Evolutionary conservation across 1,140 invertebrate genomes (phyloP).

Genomic region (Drosophila orena): DNA sequence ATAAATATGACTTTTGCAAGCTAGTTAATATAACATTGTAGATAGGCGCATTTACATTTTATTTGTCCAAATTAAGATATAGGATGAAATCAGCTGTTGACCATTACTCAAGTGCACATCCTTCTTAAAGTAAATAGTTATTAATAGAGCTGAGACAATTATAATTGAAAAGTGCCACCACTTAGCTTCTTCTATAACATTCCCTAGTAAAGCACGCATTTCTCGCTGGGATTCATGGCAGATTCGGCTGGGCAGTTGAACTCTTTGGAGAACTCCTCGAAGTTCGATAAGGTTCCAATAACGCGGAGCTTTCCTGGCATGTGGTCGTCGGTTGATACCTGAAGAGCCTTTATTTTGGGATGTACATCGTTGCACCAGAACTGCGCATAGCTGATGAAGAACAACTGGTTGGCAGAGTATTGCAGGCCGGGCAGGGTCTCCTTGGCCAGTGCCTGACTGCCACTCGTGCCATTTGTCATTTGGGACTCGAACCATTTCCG

Average conservation of each 20-base stretch:
- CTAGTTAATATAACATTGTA: too few species aligned
- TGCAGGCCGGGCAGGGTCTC: conserved; percentile 86
- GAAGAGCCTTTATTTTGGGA: conserved; percentile 21
- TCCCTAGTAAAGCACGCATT: conserved; percentile 71
- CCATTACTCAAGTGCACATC: too few species aligned
- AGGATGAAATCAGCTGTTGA: too few species aligned
- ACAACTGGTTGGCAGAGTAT: conserved; percentile 88
- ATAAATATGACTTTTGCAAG: too few species aligned
- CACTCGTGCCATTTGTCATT: not conserved
- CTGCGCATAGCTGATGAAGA: conserved; percentile 90
- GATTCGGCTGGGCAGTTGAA: conserved; percentile 87
- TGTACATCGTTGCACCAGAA: conserved; percentile 70
- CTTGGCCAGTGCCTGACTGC: conserved; percentile 47
- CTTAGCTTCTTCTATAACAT: too few species aligned
- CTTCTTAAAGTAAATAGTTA: too few species aligned
- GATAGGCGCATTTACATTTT: too few species aligned
- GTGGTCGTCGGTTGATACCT: conserved; percentile 85
- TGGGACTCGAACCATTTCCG: conserved; percentile 85
- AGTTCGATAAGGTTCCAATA: conserved; percentile 89
- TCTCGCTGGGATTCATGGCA: conserved; percentile 88
- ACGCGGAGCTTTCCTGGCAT: conserved; percentile 86
- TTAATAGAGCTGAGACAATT: too few species aligned
- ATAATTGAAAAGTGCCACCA: too few species aligned
- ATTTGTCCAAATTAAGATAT: too few species aligned
- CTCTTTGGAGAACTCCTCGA: conserved; percentile 87